Base-by-base conservation (phyloP, 92 coral and sea anemone genomes). In the Galaxea fascicularis region DNA sequence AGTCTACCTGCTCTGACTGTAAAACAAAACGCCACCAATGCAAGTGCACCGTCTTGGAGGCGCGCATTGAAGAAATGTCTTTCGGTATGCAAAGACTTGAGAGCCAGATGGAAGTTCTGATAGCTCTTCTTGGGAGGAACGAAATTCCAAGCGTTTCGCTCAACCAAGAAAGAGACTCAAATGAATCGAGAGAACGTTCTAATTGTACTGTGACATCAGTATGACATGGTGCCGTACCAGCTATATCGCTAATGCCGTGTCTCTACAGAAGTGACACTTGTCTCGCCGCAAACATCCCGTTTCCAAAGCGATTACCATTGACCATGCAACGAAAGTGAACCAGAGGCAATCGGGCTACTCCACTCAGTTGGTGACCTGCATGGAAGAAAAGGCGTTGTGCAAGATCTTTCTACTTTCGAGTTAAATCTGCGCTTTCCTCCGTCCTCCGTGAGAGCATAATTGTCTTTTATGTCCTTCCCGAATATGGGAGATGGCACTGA, bases 31-130 rank as follows among this genome's bases (percentile, higher is more conserved):
- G 27, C 25, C 78, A 56, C 5, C 49, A 26, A 4, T 73, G 27
- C 28, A 58, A 68, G 45, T 59, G 59, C 62, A 45, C 62, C 11
- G 86, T 65, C 64, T 53, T 93, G 35, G 93, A 91, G 71, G 90
- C 88, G 39, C 93, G 95, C 29, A 77, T 91, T 60, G 71, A 92
- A 72, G 94, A 97, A 44, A 93, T 97, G 90, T 73, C 93, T 0
- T 35, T 44, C 4, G 89, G 89, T 62, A 82, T 97, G 65, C 77
- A 93, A 82, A 77, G 91, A 69, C 88, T 97, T 25, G 98, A 97
- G 57, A 80, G 81, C 73, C 95, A 92, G 75, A 78, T 97, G 71
- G 97, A 95, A 64, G 75, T 86, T 54, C 84, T 97, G 16, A 80
- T 97, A 21, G 66, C 90, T 17, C 71, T 90, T 25, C 84, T 97